Percentiles rank a stretch among this genome's conserved stretches.
Conservation (phyloP, 2,888 invertebrate species). For the Gnatocerus cornutus region DNA sequence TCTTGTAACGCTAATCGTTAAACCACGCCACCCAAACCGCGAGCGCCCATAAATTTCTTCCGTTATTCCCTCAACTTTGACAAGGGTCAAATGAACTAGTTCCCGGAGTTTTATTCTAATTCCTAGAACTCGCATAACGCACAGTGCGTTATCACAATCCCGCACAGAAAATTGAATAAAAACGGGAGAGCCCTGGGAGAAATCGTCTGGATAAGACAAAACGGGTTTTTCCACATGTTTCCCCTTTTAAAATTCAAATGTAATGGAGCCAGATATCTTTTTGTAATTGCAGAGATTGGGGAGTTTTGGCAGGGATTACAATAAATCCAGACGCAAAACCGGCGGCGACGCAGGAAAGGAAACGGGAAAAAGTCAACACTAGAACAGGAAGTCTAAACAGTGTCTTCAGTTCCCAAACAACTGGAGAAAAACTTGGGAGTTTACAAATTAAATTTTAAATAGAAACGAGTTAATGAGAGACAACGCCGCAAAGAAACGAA, state of each 20-base stretch:
- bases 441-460: too few relatives aligned
- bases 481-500: too few relatives aligned
- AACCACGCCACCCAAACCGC: not conserved
- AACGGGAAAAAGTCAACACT: too few relatives aligned
- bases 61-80: constrained; percentile 10
- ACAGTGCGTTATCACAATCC: not conserved
- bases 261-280: not conserved
- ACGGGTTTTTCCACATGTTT: not conserved
- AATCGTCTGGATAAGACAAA: constrained; percentile 1
- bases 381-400: too few relatives aligned
- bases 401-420: too few relatives aligned
- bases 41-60: constrained; percentile 3
- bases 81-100: constrained; percentile 15
- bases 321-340: too few relatives aligned
- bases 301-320: not conserved
- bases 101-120: too few relatives aligned
- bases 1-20: not conserved
- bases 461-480: too few relatives aligned
- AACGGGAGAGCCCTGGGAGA: not conserved
- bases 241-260: not conserved
- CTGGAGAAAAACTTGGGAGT: too few relatives aligned
- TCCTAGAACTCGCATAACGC: too few relatives aligned
- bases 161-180: not conserved
- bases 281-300: not conserved
- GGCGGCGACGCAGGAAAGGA: too few relatives aligned